These are phyloP conservation scores for Pantherophis vulpinus DNA, from an alignment of 2,797 vertebrate genomes.

Conservation along the genomic window DNA sequence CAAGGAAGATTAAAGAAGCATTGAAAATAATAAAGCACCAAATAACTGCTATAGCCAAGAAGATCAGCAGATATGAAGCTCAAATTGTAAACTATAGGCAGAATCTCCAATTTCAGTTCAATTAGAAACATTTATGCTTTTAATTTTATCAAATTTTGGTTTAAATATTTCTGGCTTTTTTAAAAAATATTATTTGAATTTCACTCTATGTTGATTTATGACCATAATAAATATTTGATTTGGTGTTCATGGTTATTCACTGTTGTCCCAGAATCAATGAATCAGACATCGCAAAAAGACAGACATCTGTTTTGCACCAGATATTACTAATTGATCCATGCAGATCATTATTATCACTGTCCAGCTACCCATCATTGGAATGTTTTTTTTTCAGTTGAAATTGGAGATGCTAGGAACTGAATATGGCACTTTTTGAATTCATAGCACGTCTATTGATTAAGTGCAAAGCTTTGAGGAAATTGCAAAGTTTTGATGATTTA, in stretches of 20 bases:
- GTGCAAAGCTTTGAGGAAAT: not conserved
- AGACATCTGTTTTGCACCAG: not conserved
- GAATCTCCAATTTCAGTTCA: no score
- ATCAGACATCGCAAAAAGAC: not conserved
- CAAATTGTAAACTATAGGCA: no score
- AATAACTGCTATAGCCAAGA: not conserved
- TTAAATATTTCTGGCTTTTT: not conserved
- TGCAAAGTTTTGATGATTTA: not conserved
- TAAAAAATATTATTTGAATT: not conserved
- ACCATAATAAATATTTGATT: not conserved
- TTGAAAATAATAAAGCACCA: not conserved
- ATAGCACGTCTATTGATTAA: not conserved
- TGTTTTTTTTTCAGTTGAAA: not conserved
- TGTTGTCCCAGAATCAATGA: not conserved
- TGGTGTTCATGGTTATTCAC: not conserved
- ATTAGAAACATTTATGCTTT: no score
- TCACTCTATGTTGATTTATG: not conserved
- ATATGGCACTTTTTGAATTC: not conserved
- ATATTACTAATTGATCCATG: not conserved
- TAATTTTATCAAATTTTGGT: no score
- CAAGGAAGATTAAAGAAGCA: not conserved
- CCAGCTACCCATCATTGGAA: not conserved
- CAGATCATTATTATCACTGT: not conserved
- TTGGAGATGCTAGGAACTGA: not conserved
- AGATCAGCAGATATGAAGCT: no score